Conservation (phyloP, 2,113 vertebrate genomes). For the Atrichornis clamosus region DNA sequence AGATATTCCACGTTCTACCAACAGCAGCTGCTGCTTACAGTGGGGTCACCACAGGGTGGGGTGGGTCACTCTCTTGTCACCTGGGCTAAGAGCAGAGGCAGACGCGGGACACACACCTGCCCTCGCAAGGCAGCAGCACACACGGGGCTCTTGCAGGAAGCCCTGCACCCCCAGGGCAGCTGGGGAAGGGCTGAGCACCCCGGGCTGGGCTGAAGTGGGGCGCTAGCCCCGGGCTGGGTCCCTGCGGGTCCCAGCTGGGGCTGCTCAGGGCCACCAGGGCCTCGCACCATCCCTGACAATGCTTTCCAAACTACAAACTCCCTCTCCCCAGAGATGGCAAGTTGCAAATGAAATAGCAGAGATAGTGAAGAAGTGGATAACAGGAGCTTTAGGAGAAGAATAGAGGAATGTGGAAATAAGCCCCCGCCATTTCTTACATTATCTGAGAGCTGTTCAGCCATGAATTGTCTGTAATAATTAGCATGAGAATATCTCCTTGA, state of each 20-base stretch:
- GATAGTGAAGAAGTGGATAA: conserved; percentile 35
- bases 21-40: background rate
- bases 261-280: background rate
- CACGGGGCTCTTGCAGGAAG: rapidly evolving
- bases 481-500: conserved; percentile 73
- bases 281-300: background rate
- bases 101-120: rapidly evolving
- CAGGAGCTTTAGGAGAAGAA: conserved; percentile 15
- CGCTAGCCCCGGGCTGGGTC: background rate
- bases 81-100: background rate
- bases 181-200: background rate
- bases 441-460: conserved; percentile 59
- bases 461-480: conserved; percentile 70
- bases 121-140: background rate
- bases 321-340: background rate
- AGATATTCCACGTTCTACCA: background rate
- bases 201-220: background rate
- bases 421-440: background rate
- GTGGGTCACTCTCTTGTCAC: background rate
- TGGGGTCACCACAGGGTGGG: background rate
- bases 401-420: conserved; percentile 17
- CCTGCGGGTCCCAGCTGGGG: rapidly evolving
- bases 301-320: background rate
- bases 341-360: background rate
- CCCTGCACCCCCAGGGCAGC: background rate